phyloP scores from a whole-genome alignment of 1,140 invertebrate species.

The Drosophila carrolli region DNA sequence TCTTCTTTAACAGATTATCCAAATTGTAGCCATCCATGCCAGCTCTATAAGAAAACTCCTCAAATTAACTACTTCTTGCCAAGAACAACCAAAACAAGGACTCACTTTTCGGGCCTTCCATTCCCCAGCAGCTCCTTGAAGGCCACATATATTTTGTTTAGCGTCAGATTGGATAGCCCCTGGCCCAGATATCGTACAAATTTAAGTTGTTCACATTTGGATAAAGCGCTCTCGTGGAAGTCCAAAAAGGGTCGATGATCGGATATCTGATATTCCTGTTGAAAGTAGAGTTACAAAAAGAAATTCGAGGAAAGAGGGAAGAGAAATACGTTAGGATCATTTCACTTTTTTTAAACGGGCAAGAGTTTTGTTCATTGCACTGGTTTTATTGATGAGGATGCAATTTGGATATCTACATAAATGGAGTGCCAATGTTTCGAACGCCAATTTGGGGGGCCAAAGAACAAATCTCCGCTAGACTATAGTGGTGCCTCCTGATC shows the following conservation, averaged over 20 bases:
- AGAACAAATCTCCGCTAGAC: conserved; percentile 75
- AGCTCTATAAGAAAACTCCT: conserved; percentile 15
- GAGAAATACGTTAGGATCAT: conserved; percentile 13
- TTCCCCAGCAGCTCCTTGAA: conserved; percentile 79
- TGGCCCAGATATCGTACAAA: conserved; percentile 85
- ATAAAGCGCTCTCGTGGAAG: conserved; percentile 84
- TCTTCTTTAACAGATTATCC: conserved; percentile 77
- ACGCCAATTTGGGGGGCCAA: conserved; percentile 42
- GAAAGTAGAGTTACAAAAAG: not conserved
- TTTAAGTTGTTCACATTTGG: conserved; percentile 84
- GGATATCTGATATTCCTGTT: conserved; percentile 84
- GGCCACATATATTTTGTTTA: conserved; percentile 83
- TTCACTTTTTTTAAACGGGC: conserved; percentile 14
- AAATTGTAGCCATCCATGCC: conserved; percentile 74
- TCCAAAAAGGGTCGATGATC: conserved; percentile 85
- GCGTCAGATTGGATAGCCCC: conserved; percentile 84
- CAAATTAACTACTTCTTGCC: not conserved
- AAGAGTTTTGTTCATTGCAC: conserved; percentile 75
- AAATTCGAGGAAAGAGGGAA: conserved; percentile 13
- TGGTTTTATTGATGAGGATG: conserved; percentile 54
- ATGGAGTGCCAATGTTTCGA: conserved; percentile 55
- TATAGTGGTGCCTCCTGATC: conserved; percentile 31
- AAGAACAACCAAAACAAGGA: not conserved
- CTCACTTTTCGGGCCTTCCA: conserved; percentile 77
- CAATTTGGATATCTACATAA: conserved; percentile 53